Percentiles rank a stretch among this genome's conserved stretches.
Conservation (phyloP, 1,140 invertebrate genomes). For the Dendrolimus punctatus region DNA sequence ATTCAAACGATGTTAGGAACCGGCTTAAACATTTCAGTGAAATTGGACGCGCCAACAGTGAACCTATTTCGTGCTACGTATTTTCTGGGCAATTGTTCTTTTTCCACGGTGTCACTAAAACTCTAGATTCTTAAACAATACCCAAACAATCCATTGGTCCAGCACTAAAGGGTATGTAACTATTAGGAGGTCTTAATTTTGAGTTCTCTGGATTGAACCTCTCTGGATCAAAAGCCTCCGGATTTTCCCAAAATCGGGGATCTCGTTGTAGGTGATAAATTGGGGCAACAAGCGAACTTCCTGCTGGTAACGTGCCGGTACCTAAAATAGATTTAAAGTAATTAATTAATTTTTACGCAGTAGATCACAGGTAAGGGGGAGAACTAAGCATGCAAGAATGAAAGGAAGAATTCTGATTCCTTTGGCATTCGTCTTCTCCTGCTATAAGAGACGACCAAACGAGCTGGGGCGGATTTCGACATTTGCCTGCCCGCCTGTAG, state of each 20-base stretch:
- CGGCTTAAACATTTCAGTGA: too few relatives aligned
- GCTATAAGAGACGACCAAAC: too few relatives aligned
- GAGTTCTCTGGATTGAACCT: slow-evolving; percentile 76
- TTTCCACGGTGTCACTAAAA: not conserved
- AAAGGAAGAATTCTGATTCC: too few relatives aligned
- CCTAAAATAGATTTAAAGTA: slow-evolving; percentile 34
- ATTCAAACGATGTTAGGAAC: too few relatives aligned
- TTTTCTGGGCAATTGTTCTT: not conserved
- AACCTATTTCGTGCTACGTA: not conserved
- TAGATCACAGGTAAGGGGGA: too few relatives aligned
- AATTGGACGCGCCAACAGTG: too few relatives aligned
- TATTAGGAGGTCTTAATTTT: slow-evolving; percentile 55
- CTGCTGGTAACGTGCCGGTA: slow-evolving; percentile 70
- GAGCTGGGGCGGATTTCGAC: too few relatives aligned
- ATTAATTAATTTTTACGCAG: slow-evolving; percentile 1
- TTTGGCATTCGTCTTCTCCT: too few relatives aligned
- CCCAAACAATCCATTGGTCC: slow-evolving; percentile 78
- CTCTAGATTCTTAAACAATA: slow-evolving; percentile 14
- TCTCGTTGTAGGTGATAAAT: slow-evolving; percentile 46
- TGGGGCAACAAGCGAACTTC: slow-evolving; percentile 44
- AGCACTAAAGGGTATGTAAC: slow-evolving; percentile 78
- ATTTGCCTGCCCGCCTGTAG: too few relatives aligned
- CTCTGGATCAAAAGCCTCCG: slow-evolving; percentile 76
- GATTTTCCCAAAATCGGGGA: slow-evolving; percentile 37
- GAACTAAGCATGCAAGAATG: too few relatives aligned